Base-by-base conservation (phyloP, 2,113 vertebrate genomes). In the Indicator maculatus region DNA sequence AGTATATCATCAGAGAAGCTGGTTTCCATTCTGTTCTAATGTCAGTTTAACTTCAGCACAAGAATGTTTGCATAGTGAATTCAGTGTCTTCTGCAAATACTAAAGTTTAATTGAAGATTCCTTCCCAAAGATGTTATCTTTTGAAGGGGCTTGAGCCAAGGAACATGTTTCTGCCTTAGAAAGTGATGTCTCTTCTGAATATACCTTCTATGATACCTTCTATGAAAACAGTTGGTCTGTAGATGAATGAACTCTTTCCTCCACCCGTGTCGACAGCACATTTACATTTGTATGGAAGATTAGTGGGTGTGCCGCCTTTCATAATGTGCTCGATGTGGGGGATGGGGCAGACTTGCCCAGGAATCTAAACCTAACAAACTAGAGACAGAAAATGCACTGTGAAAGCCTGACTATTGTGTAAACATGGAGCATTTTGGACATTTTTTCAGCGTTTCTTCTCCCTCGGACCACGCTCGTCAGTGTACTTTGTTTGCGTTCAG, bases 241-340 rank as follows among this genome's bases (percentile, higher is more conserved):
- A 55, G 76, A 78, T 90, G 91, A 95, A 91, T 81, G 89, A 93
- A 90, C 69, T 81, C 61, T 39, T 87, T 66, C 82, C 93, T 89
- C 72, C 69, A 79, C 56, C 82, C 82, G 31, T 15, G 28, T 77
- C 19, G 28, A 55, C 89, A 83, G 89, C 89, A 19, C 14, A 93
- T 95, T 95, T 95, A 36, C 95, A 95, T 95, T 91, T 93, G 58
- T 93, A 86, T 88, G 91, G 94, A 55, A 86, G 93, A 93, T 88
- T 33, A 86, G 88, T 78, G 83, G 72, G 61, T 88, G 65, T 82
- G 75, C 38, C 1, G 31, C 71, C 77, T 93, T 84, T 90, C 67
- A 41, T 50, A 50, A 71, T 30, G 44, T 21, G 30, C 2, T 59
- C 71, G 5, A 18, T 8, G 52, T 80, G 93, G 91, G 95, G 92